Base-by-base conservation (phyloP, 1,140 invertebrate genomes). In the Coptotermes formosanus region DNA sequence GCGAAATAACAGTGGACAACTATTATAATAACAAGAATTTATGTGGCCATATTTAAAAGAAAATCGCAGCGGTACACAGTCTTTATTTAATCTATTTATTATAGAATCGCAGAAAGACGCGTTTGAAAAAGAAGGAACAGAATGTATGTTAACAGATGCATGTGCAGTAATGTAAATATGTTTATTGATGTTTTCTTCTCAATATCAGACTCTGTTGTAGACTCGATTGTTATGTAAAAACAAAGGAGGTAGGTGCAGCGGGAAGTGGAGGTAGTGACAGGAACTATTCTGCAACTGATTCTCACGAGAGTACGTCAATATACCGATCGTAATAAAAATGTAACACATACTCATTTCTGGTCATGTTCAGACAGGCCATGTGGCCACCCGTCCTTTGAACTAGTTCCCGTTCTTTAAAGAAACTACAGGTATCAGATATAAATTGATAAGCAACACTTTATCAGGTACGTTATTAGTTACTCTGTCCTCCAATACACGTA, bases 51-150 rank as follows among this genome's bases (percentile, higher is more conserved):
- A 75, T 75, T 75, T 75, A 75, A 75, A 30, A 75, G 11, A 75
- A 30, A 75, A 75, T n/a, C 64, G 25, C 64, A 75, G 64, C 25
- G n/a, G 64, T 75, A 30, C n/a, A 75, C n/a, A 75, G 64, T 75
- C n/a, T 75, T 75, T 75, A 75, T 75, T 75, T 75, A 75, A 75
- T 30, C 25, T 75, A 75, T 75, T 75, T 75, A 75, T 75, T 75
- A 75, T 75, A 30, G 64, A 19, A 11, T 75, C 25, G 25, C 12
- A 64, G 64, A 25, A 30, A 75, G 64, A 75, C 9, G 59, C 11
- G 14, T 75, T 30, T 75, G n/a, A 30, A 75, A 75, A 55, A 48
- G 45, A 48, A 48, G 16, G 9, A n/a, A 75, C 64, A 30, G 64
- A 75, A 75, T 75, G n/a, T 11, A 75, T 75, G 64, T 30, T 75